phyloP scores from a whole-genome alignment of 2,113 vertebrate species.

The Thalassoma bifasciatum region DNA sequence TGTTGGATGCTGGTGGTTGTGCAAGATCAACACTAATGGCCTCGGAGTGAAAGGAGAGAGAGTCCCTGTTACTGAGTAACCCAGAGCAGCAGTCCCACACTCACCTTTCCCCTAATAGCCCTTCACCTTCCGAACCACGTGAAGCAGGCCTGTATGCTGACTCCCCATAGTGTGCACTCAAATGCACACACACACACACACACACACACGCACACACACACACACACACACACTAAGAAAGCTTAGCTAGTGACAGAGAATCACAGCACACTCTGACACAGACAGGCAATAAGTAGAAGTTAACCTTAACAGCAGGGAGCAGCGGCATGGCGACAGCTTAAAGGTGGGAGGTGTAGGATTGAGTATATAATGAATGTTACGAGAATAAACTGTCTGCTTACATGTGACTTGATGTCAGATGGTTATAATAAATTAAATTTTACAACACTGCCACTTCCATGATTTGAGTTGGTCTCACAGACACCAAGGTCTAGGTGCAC shows the following conservation, averaged over 20 bases:
- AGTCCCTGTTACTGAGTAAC: constrained; percentile 82
- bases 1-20: constrained; percentile 15
- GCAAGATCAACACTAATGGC: constrained; percentile 54
- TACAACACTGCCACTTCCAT: constrained; percentile 3
- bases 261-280: constrained; percentile 23
- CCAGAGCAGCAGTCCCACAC: constrained; percentile 67
- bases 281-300: constrained; percentile 22
- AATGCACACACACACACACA: constrained; percentile 42
- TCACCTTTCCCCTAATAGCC: constrained; percentile 85
- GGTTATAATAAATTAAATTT: constrained; percentile 11
- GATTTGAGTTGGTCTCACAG: constrained; percentile 11
- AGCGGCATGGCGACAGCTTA: constrained; percentile 1
- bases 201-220: too few relatives aligned
- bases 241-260: constrained; percentile 38
- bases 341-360: background rate
- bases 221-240: constrained; percentile 29
- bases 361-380: background rate
- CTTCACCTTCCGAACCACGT: constrained; percentile 81
- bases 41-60: constrained; percentile 61
- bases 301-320: constrained; percentile 26
- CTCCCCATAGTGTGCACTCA: constrained; percentile 63
- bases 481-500: background rate
- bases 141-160: constrained; percentile 77
- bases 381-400: background rate
- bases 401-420: constrained; percentile 11